Percentiles rank a stretch among this genome's conserved stretches.
These are phyloP conservation scores for Labroides dimidiatus DNA, from an alignment of 2,797 vertebrate species.

Conservation along the genomic window DNA sequence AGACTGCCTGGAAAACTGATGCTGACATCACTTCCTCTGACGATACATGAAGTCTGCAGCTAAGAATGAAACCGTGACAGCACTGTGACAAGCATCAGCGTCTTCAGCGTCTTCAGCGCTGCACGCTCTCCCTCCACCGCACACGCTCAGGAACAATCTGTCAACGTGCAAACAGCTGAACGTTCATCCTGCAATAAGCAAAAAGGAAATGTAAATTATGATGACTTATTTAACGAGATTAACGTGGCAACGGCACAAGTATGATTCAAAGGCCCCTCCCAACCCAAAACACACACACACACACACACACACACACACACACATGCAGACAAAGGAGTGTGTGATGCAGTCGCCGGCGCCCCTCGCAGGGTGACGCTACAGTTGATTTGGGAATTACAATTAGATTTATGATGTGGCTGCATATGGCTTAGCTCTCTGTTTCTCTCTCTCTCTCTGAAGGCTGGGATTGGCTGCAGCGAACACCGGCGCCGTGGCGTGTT, in stretches of 20 bases:
- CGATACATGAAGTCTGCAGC: too few species aligned
- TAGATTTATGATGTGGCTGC: slow-evolving; percentile 85
- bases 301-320: slow-evolving; percentile 49
- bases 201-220: slow-evolving; percentile 84
- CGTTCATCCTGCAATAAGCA: slow-evolving; percentile 84
- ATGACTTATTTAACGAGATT: slow-evolving; percentile 80
- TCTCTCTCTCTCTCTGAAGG: slow-evolving; percentile 63
- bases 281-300: slow-evolving; percentile 53
- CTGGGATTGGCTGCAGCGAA: slow-evolving; percentile 81
- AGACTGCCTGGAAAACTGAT: too few species aligned
- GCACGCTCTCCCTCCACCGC: slow-evolving; percentile 4
- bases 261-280: slow-evolving; percentile 73
- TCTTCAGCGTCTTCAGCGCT: not conserved
- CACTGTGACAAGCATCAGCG: slow-evolving; percentile 16
- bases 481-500: slow-evolving; percentile 74
- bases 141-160: slow-evolving; percentile 38
- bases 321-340: slow-evolving; percentile 69
- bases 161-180: slow-evolving; percentile 84
- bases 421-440: slow-evolving; percentile 83
- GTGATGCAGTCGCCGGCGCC: slow-evolving; percentile 77
- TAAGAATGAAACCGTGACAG: slow-evolving; percentile 10
- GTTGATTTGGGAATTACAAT: slow-evolving; percentile 84
- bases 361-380: slow-evolving; percentile 76
- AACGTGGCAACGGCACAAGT: slow-evolving; percentile 80
- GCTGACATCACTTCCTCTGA: too few species aligned